Evolutionary conservation across 1,140 invertebrate species (phyloP).

Genomic region (Diorhabda carinulata): DNA sequence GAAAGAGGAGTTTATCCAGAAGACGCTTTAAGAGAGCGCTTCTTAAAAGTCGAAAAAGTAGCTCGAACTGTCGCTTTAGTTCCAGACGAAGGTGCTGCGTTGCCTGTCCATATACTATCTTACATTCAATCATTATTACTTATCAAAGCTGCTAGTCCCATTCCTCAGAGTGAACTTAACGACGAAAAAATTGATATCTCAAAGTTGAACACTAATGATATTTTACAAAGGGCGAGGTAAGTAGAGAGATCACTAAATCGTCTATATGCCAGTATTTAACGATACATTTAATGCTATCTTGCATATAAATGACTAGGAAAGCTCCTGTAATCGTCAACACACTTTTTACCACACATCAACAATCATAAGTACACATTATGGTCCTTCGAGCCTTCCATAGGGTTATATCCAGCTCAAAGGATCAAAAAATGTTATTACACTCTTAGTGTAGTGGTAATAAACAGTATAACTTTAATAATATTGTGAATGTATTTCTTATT

Average conservation of each 20-base stretch:
- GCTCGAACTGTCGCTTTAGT: constrained; percentile 76
- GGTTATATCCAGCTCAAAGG: no score
- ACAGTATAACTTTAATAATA: no score
- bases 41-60: constrained; percentile 70
- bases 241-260: constrained; percentile 7
- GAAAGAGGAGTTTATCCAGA: constrained; percentile 82
- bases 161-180: constrained; percentile 65
- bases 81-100: constrained; percentile 72
- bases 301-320: background rate
- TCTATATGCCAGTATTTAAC: background rate
- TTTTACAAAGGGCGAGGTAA: constrained; percentile 81
- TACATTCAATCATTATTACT: constrained; percentile 78
- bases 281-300: constrained; percentile 2
- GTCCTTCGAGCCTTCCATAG: background rate
- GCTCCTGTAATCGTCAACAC: background rate
- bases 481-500: no score
- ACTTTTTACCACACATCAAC: background rate
- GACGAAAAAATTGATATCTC: constrained; percentile 65
- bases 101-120: constrained; percentile 81
- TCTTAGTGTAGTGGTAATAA: no score
- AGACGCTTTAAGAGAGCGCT: constrained; percentile 77
- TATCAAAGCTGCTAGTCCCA: constrained; percentile 60
- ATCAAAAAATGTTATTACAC: no score
- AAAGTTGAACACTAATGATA: constrained; percentile 77
- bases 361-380: background rate